These are phyloP conservation scores for Cygnus atratus DNA, from an alignment of 2,113 vertebrate species.

Conservation along the genomic window DNA sequence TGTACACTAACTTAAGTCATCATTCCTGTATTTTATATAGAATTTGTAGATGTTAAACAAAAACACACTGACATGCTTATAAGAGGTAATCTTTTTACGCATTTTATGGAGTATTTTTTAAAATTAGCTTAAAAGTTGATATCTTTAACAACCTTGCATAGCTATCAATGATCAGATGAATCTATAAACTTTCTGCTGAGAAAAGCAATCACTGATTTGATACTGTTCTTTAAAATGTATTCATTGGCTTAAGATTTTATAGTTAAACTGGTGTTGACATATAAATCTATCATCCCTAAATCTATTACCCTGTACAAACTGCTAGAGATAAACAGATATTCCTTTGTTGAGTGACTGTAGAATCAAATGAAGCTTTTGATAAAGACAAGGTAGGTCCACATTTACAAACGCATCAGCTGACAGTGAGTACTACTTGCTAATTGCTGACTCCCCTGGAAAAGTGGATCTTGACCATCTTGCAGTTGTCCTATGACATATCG, in stretches of 20 bases:
- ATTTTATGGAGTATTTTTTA: not conserved
- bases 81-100: not conserved
- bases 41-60: not conserved
- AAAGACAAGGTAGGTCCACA: not conserved
- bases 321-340: not conserved
- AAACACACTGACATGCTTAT: not conserved
- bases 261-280: not conserved
- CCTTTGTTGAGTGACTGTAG: not conserved
- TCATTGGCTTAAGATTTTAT: not conserved
- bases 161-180: not conserved
- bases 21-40: not conserved
- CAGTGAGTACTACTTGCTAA: not conserved
- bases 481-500: not conserved
- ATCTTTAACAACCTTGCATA: not conserved
- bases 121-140: not conserved
- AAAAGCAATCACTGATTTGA: not conserved
- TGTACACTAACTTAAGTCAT: not conserved
- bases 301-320: not conserved
- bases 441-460: not conserved
- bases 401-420: not conserved
- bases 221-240: not conserved
- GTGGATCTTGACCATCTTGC: not conserved
- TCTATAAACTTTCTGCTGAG: not conserved
- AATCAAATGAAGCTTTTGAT: not conserved
- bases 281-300: not conserved